phyloP scores from a whole-genome alignment of 64 coral and sea anemone species.

The Montipora foliosa region DNA sequence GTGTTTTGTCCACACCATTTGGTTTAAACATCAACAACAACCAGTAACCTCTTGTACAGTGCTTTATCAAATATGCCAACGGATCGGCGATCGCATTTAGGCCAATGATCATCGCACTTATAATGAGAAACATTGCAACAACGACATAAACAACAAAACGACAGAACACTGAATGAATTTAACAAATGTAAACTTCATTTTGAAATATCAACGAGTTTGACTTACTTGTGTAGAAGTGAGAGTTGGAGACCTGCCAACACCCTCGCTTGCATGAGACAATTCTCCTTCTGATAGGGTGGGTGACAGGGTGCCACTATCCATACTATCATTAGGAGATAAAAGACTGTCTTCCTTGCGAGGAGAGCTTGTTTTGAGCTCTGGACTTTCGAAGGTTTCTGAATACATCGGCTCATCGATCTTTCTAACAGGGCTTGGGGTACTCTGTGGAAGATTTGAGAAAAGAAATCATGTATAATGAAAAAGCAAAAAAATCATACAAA shows the following conservation, averaged over 20 bases:
- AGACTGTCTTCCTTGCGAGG: constrained; percentile 8
- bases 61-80: too few species aligned
- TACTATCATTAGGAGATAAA: background rate
- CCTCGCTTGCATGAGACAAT: constrained; percentile 42
- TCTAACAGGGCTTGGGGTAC: constrained; percentile 56
- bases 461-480: background rate
- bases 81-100: too few species aligned
- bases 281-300: constrained; percentile 52
- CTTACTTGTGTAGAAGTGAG: constrained; percentile 26
- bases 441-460: constrained; percentile 12
- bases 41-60: too few species aligned
- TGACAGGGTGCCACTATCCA: constrained; percentile 41
- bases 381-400: constrained; percentile 66
- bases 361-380: constrained; percentile 55
- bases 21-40: too few species aligned
- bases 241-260: background rate
- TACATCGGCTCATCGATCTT: constrained; percentile 43
- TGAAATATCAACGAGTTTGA: too few species aligned
- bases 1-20: too few species aligned
- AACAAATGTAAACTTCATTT: too few species aligned
- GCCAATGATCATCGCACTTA: background rate
- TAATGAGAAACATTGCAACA: background rate
- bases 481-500: background rate
- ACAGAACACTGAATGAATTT: background rate
- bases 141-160: background rate